Conservation (phyloP, 53 echinoderm and acorn worm species). For the Crossaster papposus region DNA sequence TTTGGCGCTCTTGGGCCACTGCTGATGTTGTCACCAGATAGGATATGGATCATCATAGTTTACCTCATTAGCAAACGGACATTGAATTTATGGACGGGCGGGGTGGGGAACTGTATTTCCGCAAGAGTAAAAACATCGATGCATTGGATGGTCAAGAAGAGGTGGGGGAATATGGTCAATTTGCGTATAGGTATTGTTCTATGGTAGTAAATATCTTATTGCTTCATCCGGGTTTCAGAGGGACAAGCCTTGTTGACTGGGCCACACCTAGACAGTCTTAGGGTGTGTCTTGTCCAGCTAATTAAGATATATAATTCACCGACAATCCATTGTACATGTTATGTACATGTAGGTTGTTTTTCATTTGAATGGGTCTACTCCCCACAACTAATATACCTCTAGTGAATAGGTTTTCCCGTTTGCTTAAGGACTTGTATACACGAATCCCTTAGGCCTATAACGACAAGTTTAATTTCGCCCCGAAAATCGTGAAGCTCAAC, state of each 20-base stretch:
- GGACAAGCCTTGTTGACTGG: not conserved
- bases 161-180: conserved; percentile 21
- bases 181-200: conserved; percentile 34
- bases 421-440: no score
- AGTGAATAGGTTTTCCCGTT: no score
- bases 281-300: not conserved
- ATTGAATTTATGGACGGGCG: conserved; percentile 36
- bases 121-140: not conserved
- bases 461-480: no score
- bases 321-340: not conserved
- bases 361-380: not conserved
- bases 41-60: conserved; percentile 24
- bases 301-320: not conserved
- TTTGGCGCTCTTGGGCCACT: not conserved
- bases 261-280: not conserved
- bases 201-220: not conserved
- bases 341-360: not conserved
- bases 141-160: not conserved
- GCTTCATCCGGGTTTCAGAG: not conserved
- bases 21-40: not conserved
- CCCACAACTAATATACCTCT: no score
- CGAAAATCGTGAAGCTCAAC: no score
- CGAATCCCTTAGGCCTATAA: no score
- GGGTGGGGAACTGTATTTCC: conserved; percentile 10
- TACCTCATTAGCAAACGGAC: conserved; percentile 40